Base-by-base conservation (phyloP, 2,797 vertebrate species). In the Acanthurus leucopareius region DNA sequence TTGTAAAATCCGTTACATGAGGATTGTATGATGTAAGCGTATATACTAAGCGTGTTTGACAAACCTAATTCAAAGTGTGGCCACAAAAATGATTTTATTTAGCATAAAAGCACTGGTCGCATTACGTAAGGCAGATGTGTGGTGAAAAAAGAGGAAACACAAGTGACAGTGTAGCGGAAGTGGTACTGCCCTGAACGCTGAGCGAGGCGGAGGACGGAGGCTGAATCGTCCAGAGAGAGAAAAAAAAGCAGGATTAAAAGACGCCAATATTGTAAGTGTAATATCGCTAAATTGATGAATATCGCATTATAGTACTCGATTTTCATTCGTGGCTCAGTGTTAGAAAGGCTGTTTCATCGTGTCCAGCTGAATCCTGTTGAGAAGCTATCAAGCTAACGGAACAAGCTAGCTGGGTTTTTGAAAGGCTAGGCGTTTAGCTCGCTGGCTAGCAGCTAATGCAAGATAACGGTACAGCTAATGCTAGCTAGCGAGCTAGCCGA, bases 121-220 rank as follows among this genome's bases (percentile, higher is more conserved):
- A 89, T 92, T 92, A 93, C 89, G 87, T 92, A 91, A 93, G 87
- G 89, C 92, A 93, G 91, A 92, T 92, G 93, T 91, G 88, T 64
- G 82, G 72, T 65, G 86, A 76, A 77, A 88, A 81, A 84, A 90
- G 88, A 94, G 94, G 95, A 96, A 96, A 94, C 94, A 93, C 91
- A 95, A 96, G 94, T 93, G 91, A 87, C 88, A 88, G 84, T 88
- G 91, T 90, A 96, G 85, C 96, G 96, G 96, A 97, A 97, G 95
- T 96, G 93, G 93, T 95, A 92, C 95, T 95, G 93, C 95, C 94
- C 94, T 94, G 93, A 94, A 92, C 92, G 91, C 94, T 87, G 91
- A 94, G 90, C 90, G 87, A 95, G 91, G 94, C 92, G 89, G 94
- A 94, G 92, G 93, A 95, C 93, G 91, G 94, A 94, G 91, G 92